These are phyloP conservation scores for Archaeoteleia sp. DNA, from an alignment of 2,888 invertebrate species.

Conservation along the genomic window DNA sequence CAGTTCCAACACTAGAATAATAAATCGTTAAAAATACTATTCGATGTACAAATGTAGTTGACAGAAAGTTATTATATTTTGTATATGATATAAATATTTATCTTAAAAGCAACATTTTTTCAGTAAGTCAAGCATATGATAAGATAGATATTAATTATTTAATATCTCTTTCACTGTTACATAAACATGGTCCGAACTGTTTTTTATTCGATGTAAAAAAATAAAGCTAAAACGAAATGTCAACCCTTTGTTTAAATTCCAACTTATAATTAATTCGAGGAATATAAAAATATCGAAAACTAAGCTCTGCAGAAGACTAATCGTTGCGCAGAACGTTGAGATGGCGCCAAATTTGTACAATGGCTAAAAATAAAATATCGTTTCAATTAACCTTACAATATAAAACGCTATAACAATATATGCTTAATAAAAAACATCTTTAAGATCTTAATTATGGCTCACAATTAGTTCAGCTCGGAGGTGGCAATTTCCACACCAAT, in stretches of 20 bases:
- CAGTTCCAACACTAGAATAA: too few species aligned
- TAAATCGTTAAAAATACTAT: too few species aligned
- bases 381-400: too few species aligned
- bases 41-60: too few species aligned
- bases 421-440: too few species aligned
- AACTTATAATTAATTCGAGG: not conserved
- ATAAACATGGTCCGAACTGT: not conserved
- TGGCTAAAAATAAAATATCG: not conserved
- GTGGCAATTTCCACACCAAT: constrained; percentile 65
- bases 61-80: too few species aligned
- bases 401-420: too few species aligned
- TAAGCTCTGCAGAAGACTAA: constrained; percentile 3
- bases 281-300: constrained; percentile 6
- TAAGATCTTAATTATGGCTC: constrained; percentile 1
- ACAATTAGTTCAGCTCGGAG: constrained; percentile 55
- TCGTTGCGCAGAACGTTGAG: not conserved
- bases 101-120: too few species aligned
- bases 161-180: too few species aligned
- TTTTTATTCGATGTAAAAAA: constrained; percentile 3
- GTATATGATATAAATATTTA: too few species aligned
- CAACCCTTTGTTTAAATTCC: not conserved
- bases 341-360: not conserved
- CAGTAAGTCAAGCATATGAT: too few species aligned
- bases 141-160: too few species aligned
- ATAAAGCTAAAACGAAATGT: not conserved